These are phyloP conservation scores for Porphyrio hochstetteri DNA, from an alignment of 2,113 vertebrate genomes.

Conservation along the genomic window DNA sequence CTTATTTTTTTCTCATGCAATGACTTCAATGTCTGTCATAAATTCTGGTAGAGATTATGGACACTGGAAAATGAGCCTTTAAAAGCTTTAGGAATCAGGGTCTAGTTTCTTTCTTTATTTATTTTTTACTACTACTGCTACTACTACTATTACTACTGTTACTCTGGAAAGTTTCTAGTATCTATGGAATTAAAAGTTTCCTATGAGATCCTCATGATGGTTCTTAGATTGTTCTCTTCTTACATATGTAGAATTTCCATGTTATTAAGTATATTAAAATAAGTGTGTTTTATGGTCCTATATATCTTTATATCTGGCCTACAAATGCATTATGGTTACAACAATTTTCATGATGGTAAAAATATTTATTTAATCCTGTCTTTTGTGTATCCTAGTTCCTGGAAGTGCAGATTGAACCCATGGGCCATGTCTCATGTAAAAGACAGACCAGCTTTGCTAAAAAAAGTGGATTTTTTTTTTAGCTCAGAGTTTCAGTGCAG, in stretches of 20 bases:
- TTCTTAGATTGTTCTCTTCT: not conserved
- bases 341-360: not conserved
- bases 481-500: not conserved
- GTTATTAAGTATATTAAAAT: not conserved
- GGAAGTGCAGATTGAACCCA: not conserved
- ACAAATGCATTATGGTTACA: not conserved
- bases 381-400: not conserved
- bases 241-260: not conserved
- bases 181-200: not conserved
- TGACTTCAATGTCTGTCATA: not conserved
- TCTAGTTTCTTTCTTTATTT: not conserved
- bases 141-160: not conserved
- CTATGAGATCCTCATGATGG: not conserved
- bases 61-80: not conserved
- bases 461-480: not conserved
- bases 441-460: not conserved
- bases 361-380: not conserved
- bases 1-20: not conserved
- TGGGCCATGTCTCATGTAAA: not conserved
- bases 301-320: not conserved
- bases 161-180: not conserved
- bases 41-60: not conserved
- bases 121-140: not conserved
- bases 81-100: not conserved
- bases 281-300: not conserved